These are phyloP conservation scores for Sebastes taczanowskii DNA, from an alignment of 2,797 vertebrate species.

Conservation along the genomic window DNA sequence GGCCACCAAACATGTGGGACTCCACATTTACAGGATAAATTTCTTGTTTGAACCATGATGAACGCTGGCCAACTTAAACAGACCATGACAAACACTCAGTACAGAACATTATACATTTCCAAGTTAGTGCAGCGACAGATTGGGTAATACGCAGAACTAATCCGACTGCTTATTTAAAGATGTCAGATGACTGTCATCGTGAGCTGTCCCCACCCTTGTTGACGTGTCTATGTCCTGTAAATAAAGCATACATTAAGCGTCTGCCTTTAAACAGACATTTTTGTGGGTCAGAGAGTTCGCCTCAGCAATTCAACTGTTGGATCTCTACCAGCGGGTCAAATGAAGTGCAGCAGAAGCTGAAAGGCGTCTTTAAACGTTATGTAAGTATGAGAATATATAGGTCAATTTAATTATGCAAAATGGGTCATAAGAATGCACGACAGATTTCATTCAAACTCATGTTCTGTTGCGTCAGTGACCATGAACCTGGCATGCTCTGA, in stretches of 20 bases:
- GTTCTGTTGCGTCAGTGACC: conserved; percentile 2
- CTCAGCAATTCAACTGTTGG: not conserved
- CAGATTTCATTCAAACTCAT: not conserved
- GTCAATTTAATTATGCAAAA: not conserved
- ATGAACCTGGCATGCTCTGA: not conserved
- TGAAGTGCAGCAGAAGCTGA: not conserved
- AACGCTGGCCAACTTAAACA: conserved; percentile 9
- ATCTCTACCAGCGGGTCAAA: not conserved
- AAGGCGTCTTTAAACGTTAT: not conserved
- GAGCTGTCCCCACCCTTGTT: not conserved
- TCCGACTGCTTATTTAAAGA: not conserved
- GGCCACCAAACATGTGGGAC: not conserved
- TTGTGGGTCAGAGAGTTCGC: not conserved
- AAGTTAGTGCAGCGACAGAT: not conserved
- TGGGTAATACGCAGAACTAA: not conserved
- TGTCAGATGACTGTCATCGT: not conserved
- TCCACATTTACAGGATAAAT: not conserved
- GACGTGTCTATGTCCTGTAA: not conserved
- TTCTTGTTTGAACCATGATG: not conserved
- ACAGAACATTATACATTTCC: not conserved
- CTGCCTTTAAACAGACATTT: not conserved
- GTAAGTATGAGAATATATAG: not conserved
- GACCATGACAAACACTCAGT: not conserved
- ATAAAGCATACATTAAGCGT: not conserved
- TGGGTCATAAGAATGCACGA: not conserved